Percentiles rank a stretch among this genome's conserved stretches.
These are phyloP conservation scores for Cheiracanthium punctorium DNA, from an alignment of 2,888 invertebrate species.

Conservation along the genomic window DNA sequence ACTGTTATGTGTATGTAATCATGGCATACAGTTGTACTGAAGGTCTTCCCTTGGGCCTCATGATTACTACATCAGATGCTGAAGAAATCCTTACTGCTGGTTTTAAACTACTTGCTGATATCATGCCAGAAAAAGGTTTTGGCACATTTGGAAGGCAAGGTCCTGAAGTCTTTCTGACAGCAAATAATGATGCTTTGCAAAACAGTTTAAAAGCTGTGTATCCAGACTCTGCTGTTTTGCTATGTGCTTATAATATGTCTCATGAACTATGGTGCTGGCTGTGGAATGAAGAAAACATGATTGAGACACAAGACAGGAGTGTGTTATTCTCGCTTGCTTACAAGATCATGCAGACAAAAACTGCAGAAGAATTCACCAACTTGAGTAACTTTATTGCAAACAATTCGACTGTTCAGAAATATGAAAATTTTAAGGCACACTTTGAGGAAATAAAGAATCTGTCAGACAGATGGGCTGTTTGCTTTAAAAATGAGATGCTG, in stretches of 20 bases:
- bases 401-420: constrained; percentile 51
- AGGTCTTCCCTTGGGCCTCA: constrained; percentile 50
- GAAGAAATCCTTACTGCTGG: constrained; percentile 54
- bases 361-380: constrained; percentile 51
- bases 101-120: constrained; percentile 59
- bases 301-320: constrained; percentile 47
- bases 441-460: constrained; percentile 51
- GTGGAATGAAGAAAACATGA: constrained; percentile 50
- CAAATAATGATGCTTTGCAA: constrained; percentile 45
- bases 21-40: constrained; percentile 63
- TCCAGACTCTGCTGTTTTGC: constrained; percentile 57
- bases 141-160: constrained; percentile 55
- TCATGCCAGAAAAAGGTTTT: constrained; percentile 57
- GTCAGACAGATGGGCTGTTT: constrained; percentile 58
- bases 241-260: constrained; percentile 61
- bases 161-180: constrained; percentile 63
- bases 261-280: constrained; percentile 58
- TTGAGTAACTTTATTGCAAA: constrained; percentile 17
- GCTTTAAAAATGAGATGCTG: constrained; percentile 62
- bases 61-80: constrained; percentile 51
- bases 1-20: constrained; percentile 53
- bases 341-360: constrained; percentile 58
- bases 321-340: constrained; percentile 51
- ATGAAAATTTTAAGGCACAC: constrained; percentile 37
- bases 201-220: constrained; percentile 54